Base-by-base conservation (phyloP, 2,797 vertebrate genomes). In the Gastrophryne carolinensis region DNA sequence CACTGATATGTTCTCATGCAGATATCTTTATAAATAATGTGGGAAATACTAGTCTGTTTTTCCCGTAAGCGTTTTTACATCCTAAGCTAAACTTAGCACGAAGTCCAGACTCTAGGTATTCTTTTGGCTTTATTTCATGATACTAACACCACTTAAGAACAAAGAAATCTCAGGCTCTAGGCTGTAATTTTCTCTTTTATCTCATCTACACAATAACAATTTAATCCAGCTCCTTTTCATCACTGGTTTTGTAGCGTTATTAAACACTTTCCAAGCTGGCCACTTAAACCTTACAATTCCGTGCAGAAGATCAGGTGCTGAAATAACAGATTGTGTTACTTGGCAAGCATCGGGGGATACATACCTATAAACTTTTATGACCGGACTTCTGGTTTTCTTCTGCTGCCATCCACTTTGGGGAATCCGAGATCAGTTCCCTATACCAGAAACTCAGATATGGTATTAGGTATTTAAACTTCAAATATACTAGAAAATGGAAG, bases 241-340 rank as follows among this genome's bases (percentile, higher is more conserved):
- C 17, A 70, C 37, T 15, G 11, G 58, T 19, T 64, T 65, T 57
- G 47, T 57, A 26, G 72, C 17, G 21, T 50, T 73, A 54, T 35
- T 72, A 72, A 73, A 41, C 37, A 53, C 4, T 44, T 73, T 9
- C 24, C 49, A 64, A 3, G 26, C 60, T n/a, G 35, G 34, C 26
- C 50, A 54, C 52, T 24, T 65, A 27, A 56, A 56, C 24, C 47
- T 56, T 56, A 64, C 24, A 24, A 15, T 65, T 65, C 35, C 54
- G 6, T 23, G 13, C n/a, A 34, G 37, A 64, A 72, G 52, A 73
- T 64, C 60, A 64, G 50, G 72, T 54, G 73, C 41, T 41, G 53
- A 61, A 60, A 75, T 52, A 75, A 61, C 73, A 68, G 53, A 66
- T 68, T 49, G 29, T 27, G 39, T 65, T 73, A 24, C 50, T 24